phyloP scores from a whole-genome alignment of 2,797 vertebrate species.

The Odontamblyopus lacepedii region DNA sequence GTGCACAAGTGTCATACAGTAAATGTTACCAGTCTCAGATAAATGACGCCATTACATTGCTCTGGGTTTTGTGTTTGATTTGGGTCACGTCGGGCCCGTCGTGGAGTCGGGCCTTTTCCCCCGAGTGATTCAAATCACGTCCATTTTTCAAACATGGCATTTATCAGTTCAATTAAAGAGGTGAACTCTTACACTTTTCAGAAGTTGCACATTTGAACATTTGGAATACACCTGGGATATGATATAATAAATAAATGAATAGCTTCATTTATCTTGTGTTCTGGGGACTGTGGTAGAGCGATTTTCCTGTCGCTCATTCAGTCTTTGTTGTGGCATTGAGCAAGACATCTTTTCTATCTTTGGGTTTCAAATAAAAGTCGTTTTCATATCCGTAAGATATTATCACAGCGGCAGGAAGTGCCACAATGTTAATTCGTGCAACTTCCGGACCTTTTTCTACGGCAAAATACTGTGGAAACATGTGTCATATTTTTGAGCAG shows the following conservation, averaged over 20 bases:
- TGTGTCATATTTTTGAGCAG: too few species aligned
- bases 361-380: too few species aligned
- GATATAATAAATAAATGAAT: not conserved
- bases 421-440: too few species aligned
- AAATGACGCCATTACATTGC: slow-evolving; percentile 6
- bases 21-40: slow-evolving; percentile 9
- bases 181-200: slow-evolving; percentile 11
- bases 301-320: too few species aligned
- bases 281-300: not conserved
- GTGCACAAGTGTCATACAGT: not conserved
- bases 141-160: slow-evolving; percentile 13
- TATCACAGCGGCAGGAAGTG: too few species aligned
- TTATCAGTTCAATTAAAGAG: slow-evolving; percentile 11
- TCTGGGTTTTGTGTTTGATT: not conserved
- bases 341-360: too few species aligned
- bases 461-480: too few species aligned
- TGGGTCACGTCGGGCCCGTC: not conserved
- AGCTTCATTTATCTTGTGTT: slow-evolving; percentile 27
- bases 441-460: too few species aligned
- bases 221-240: not conserved
- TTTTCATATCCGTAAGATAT: too few species aligned
- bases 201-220: not conserved
- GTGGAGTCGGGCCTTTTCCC: slow-evolving; percentile 3
- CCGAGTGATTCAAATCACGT: slow-evolving; percentile 1
- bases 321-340: too few species aligned